A percentile compares a stretch with the other conserved stretches of the same genome.
phyloP scores from a whole-genome alignment of 2,797 vertebrate species.

The Triplophysa bombifrons region DNA sequence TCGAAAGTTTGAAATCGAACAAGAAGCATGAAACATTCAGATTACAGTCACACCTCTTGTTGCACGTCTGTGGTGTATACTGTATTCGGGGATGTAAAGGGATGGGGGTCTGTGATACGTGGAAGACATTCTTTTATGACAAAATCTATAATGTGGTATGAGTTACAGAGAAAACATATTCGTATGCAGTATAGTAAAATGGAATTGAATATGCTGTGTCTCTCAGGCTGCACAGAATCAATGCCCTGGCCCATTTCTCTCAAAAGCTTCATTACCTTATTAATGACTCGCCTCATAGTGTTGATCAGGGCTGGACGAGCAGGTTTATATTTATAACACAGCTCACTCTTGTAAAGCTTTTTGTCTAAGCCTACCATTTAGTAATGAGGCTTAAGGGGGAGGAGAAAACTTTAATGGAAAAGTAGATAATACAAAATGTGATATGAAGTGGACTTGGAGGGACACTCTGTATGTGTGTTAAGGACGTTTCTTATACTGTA shows the following conservation, averaged over 20 bases:
- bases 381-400: constrained; percentile 25
- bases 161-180: constrained; percentile 18
- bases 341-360: constrained; percentile 19
- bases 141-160: constrained; percentile 41
- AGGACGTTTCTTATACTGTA: neutral
- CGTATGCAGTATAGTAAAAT: constrained; percentile 20
- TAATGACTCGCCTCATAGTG: constrained; percentile 37
- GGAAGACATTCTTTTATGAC: constrained; percentile 27
- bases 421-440: neutral
- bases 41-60: constrained; percentile 7
- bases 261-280: constrained; percentile 47
- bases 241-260: constrained; percentile 30
- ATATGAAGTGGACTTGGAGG: neutral
- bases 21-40: constrained; percentile 1
- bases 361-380: constrained; percentile 21
- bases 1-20: neutral
- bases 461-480: neutral
- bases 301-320: constrained; percentile 34
- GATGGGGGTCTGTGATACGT: neutral
- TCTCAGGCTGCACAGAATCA: constrained; percentile 35
- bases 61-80: neutral
- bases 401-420: constrained; percentile 28
- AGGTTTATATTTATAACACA: constrained; percentile 24
- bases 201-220: constrained; percentile 36
- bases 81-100: neutral